Percentiles rank a stretch among this genome's conserved stretches.
These are phyloP conservation scores for Tetanocera ferruginea DNA, from an alignment of 2,888 invertebrate species.

Conservation along the genomic window DNA sequence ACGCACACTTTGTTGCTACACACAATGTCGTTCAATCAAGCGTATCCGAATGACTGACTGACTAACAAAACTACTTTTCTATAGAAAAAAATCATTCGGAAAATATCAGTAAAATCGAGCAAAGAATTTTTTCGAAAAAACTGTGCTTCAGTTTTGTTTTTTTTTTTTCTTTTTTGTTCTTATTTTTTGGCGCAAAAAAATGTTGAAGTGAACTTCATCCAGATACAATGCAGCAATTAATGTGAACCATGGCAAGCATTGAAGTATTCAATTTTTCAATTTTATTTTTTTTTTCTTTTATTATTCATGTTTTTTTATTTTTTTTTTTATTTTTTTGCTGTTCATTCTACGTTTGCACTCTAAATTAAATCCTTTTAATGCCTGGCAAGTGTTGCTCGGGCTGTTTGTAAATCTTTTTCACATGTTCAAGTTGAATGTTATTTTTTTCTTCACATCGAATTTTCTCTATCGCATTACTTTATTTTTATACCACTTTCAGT, in stretches of 20 bases:
- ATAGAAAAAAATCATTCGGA: background rate
- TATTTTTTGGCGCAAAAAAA: background rate
- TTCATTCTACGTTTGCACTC: background rate
- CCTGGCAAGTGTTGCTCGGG: background rate
- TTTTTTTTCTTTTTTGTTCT: background rate
- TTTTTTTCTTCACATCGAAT: background rate
- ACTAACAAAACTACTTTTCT: conserved; percentile 15
- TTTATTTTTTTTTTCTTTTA: background rate
- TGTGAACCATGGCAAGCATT: background rate
- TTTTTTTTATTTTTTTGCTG: background rate
- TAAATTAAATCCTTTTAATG: conserved; percentile 15
- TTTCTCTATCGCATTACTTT: background rate
- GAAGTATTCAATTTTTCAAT: conserved; percentile 3
- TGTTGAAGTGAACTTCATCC: background rate
- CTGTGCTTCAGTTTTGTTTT: background rate
- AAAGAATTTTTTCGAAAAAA: background rate
- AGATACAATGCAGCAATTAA: conserved; percentile 15
- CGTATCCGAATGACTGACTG: background rate
- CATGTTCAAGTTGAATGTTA: background rate
- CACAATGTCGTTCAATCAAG: conserved; percentile 3
- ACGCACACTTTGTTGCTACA: background rate
- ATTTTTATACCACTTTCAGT: background rate
- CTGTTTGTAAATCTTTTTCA: conserved; percentile 2
- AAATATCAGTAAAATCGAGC: background rate
- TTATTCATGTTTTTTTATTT: background rate